Conservation (phyloP, 2,797 vertebrate genomes). For the Sebastes itinus region DNA sequence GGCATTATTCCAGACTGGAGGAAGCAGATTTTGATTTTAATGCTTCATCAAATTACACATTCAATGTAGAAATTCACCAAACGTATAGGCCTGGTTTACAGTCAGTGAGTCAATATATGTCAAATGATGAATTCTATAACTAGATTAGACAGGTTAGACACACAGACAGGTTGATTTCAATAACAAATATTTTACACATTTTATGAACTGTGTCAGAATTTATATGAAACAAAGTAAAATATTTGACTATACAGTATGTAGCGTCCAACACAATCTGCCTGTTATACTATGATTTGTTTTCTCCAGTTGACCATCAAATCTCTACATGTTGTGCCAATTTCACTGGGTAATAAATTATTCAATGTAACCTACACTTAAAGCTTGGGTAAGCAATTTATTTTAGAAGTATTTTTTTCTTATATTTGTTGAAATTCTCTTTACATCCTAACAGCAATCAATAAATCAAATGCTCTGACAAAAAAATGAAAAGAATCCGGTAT, state of each 20-base stretch:
- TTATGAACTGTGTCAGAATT: not conserved
- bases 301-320: not conserved
- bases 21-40: not conserved
- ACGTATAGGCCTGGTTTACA: not conserved
- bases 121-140: not conserved
- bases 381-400: no score
- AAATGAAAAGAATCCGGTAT: no score
- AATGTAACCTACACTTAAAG: no score
- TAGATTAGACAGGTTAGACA: not conserved
- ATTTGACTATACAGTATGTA: not conserved
- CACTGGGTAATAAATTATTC: not conserved
- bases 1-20: not conserved
- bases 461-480: no score
- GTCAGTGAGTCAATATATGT: not conserved
- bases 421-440: no score
- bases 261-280: not conserved
- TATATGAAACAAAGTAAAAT: not conserved
- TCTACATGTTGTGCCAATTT: no score
- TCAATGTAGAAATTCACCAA: not conserved
- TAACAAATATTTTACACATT: no score
- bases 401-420: no score
- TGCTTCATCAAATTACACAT: not conserved
- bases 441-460: fast-evolving
- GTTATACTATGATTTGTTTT: not conserved
- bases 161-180: no score